Evolutionary conservation across 2,113 vertebrate species (phyloP).

Genomic region (Synchiropus splendidus): DNA sequence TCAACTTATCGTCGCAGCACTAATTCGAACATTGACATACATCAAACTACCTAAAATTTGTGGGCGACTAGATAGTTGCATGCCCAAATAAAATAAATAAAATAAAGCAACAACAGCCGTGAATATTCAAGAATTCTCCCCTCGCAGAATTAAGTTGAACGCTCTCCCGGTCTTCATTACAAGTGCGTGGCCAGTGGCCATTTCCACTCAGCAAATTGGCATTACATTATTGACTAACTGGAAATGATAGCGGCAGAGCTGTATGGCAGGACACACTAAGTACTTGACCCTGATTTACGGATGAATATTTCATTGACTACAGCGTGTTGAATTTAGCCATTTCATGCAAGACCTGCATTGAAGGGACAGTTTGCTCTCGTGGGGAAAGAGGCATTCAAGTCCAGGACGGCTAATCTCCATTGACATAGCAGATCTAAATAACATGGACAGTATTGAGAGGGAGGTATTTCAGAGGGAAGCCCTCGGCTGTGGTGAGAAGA

Average conservation of each 20-base stretch:
- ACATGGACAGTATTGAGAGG: slow-evolving; percentile 31
- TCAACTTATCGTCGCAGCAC: no score
- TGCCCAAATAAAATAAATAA: no score
- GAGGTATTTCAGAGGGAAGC: slow-evolving; percentile 29
- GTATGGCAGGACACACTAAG: slow-evolving; percentile 53
- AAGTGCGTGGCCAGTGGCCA: slow-evolving; percentile 64
- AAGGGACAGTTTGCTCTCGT: slow-evolving; percentile 30
- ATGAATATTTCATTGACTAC: slow-evolving; percentile 43
- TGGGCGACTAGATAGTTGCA: no score
- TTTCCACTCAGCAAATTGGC: slow-evolving; percentile 52
- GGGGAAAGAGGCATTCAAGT: slow-evolving; percentile 33
- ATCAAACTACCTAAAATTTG: no score
- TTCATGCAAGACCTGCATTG: slow-evolving; percentile 21
- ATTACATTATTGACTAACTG: slow-evolving; percentile 69
- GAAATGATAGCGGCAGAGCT: slow-evolving; percentile 54
- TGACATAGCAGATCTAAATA: slow-evolving; percentile 15
- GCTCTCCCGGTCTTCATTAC: slow-evolving; percentile 62
- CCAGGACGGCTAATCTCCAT: slow-evolving; percentile 31
- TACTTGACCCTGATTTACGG: slow-evolving; percentile 54
- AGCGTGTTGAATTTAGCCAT: slow-evolving; percentile 32
- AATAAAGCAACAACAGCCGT: no score
- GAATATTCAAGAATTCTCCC: slow-evolving; percentile 62
- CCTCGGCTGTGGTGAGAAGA: slow-evolving; percentile 23
- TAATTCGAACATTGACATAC: no score
- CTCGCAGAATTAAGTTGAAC: slow-evolving; percentile 64